Conservation (phyloP, 1,140 invertebrate species). For the Caligus rogercresseyi region DNA sequence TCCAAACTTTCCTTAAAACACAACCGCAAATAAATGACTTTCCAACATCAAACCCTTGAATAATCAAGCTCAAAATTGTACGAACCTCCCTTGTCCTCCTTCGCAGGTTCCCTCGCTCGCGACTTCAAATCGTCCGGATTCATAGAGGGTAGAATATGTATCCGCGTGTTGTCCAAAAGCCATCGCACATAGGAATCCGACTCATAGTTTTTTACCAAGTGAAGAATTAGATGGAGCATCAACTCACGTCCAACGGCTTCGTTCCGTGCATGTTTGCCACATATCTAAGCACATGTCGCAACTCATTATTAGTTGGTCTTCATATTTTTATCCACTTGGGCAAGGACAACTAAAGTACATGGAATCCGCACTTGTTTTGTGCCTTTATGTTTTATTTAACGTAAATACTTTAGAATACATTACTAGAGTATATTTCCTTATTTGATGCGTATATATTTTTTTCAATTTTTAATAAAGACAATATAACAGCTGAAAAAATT, state of each 20-base stretch:
- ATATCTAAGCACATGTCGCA: too few relatives aligned
- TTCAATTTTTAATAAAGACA: too few relatives aligned
- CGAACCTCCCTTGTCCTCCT: constrained; percentile 58
- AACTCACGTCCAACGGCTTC: constrained; percentile 72
- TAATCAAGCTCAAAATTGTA: background rate
- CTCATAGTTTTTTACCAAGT: constrained; percentile 60
- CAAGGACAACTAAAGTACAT: too few relatives aligned
- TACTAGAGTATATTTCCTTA: too few relatives aligned
- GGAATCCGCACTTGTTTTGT: too few relatives aligned
- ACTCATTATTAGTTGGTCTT: too few relatives aligned
- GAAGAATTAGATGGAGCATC: constrained; percentile 65
- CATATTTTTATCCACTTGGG: too few relatives aligned
- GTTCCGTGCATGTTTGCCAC: constrained; percentile 35
- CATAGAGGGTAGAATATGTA: constrained; percentile 81
- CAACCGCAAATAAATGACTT: background rate
- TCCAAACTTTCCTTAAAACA: background rate
- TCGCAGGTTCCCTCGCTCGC: constrained; percentile 69
- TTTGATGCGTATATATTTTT: too few relatives aligned
- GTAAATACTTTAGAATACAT: too few relatives aligned
- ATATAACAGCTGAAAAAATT: too few relatives aligned
- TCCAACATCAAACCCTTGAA: background rate
- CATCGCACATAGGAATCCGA: constrained; percentile 59
- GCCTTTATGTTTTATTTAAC: too few relatives aligned
- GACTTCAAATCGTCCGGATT: constrained; percentile 70
- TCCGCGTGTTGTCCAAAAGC: constrained; percentile 69